Percentiles rank a stretch among this genome's conserved stretches.
Conservation (phyloP, 2,888 invertebrate genomes). For the Chrysotoxum bicinctum region DNA sequence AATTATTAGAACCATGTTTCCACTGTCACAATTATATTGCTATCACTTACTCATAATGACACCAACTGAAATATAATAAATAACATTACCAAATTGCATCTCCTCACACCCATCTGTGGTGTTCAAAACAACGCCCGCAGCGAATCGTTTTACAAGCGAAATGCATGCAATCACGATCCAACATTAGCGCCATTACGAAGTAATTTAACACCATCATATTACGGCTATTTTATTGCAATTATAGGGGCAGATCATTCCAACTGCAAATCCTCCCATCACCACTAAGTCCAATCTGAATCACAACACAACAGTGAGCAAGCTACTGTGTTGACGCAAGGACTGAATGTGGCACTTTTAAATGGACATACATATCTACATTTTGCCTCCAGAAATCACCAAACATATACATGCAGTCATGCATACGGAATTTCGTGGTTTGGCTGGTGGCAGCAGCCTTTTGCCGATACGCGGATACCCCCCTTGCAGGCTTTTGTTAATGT, state of each 20-base stretch:
- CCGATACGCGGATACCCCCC: constrained; percentile 8
- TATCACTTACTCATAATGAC: constrained; percentile 43
- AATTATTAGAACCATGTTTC: constrained; percentile 17
- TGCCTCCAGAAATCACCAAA: constrained; percentile 50
- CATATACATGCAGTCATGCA: constrained; percentile 53
- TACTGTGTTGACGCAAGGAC: constrained; percentile 34
- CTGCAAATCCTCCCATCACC: neutral
- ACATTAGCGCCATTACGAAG: constrained; percentile 63
- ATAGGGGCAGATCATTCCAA: constrained; percentile 45
- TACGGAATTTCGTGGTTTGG: constrained; percentile 60
- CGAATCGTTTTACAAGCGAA: constrained; percentile 9
- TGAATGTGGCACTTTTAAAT: constrained; percentile 38
- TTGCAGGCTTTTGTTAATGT: constrained; percentile 7
- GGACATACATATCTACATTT: constrained; percentile 22
- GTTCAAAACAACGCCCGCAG: constrained; percentile 48
- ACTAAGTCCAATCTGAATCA: neutral
- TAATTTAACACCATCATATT: constrained; percentile 70
- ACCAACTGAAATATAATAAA: constrained; percentile 53
- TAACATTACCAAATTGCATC: constrained; percentile 43
- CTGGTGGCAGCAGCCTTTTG: constrained; percentile 40
- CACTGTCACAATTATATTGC: constrained; percentile 34
- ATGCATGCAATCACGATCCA: constrained; percentile 54
- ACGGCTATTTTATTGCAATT: constrained; percentile 64
- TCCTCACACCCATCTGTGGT: constrained; percentile 26
- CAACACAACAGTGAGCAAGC: neutral